These are phyloP conservation scores for Papilio glaucus DNA, from an alignment of 1,140 invertebrate species.

Conservation along the genomic window DNA sequence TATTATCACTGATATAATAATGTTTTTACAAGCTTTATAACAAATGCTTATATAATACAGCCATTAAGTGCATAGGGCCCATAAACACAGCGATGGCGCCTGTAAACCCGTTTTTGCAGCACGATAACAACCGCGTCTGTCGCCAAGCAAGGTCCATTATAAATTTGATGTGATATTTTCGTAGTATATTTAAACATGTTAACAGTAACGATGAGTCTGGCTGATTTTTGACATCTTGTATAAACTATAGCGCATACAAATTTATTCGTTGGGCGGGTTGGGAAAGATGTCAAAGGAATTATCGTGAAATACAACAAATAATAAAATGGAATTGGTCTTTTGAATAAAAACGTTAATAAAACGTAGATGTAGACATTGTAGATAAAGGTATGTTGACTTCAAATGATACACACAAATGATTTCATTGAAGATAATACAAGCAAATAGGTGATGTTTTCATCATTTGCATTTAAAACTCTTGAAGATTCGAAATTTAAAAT, in stretches of 20 bases:
- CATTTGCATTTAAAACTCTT: not conserved
- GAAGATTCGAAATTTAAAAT: conserved; percentile 24
- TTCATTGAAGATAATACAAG: not conserved
- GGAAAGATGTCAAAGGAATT: not conserved
- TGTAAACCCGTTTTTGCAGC: conserved; percentile 7
- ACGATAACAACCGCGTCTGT: conserved; percentile 18
- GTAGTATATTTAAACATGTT: not conserved
- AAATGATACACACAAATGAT: not conserved
- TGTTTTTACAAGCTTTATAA: not conserved
- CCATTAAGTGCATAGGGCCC: not conserved
- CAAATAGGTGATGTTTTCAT: not conserved
- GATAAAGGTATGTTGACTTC: not conserved
- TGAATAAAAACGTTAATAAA: not conserved
- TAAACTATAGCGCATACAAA: too few relatives aligned
- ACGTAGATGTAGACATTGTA: not conserved
- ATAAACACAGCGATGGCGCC: conserved; percentile 30
- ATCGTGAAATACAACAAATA: not conserved
- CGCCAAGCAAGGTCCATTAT: not conserved
- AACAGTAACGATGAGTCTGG: not conserved
- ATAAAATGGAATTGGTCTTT: not conserved
- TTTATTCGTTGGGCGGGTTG: too few relatives aligned
- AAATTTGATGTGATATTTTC: conserved; percentile 5
- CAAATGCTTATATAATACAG: conserved; percentile 20
- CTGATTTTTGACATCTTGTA: too few relatives aligned
- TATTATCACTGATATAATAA: not conserved